Base-by-base conservation (phyloP, 1,140 invertebrate genomes). In the Phthorimaea operculella region DNA sequence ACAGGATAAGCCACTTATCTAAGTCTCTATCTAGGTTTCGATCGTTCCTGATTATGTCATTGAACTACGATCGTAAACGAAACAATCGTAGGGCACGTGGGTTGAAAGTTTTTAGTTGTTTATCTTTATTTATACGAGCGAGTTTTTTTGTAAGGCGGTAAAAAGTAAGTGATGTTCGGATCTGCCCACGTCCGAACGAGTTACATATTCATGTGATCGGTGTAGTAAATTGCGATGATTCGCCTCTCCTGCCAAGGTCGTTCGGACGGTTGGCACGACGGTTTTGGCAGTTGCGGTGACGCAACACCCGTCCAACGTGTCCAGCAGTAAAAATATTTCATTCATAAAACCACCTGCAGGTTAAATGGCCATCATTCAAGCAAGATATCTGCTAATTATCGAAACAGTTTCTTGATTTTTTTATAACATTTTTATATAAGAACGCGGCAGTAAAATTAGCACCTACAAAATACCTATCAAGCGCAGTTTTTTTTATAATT, bases 1-100 rank as follows among this genome's bases (percentile, higher is more conserved):
- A 75, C 61, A 64, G 69, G 67, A 68, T 74, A 72, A 72, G 64
- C 66, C 64, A 73, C 72, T 77, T 68, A 47, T 39, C 36, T 39
- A 73, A 60, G 61, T 64, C 58, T 50, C 65, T 64, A 57, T 60
- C 21, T 49, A 28, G 21, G 21, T 6, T 28, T 4, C 12, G 17
- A 17, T 33, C 12, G 17, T 39, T 39, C 36, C n/a, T 39, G 16
- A 42, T 51, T 4, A 15, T 17, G n/a, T 50, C 21, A 42, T 51
- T 36, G 47, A 52, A 55, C 45, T 49, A 14, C 28, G 52, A 39
- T 39, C 21, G 8, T 39, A 39, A 39, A 39, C 10, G 10, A 3
- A 39, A 9, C 36, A 39, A 39, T 12, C 36, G 10, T 10, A 39
- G n/a, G 36, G n/a, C 36, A 4, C 36, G 36, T 39, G 36, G 36